Percentiles rank a stretch among this genome's conserved stretches.
Evolutionary conservation across 2,797 vertebrate genomes (phyloP).

Genomic region (Tapera naevia): DNA sequence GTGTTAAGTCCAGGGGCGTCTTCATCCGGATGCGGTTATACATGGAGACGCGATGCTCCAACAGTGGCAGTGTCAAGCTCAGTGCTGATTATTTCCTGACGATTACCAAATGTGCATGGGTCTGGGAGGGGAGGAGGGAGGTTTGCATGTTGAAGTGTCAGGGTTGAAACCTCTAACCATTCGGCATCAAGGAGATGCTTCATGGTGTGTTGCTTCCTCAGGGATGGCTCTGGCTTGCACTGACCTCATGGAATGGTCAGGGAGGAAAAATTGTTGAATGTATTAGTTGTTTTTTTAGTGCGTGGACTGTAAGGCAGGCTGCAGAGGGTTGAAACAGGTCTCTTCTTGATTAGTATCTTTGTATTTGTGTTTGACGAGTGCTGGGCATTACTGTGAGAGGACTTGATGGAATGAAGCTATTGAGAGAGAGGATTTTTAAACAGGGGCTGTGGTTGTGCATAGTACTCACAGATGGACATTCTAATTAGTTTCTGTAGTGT

Average conservation of each 20-base stretch:
- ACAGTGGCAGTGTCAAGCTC: neutral
- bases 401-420: neutral
- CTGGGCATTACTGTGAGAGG: neutral
- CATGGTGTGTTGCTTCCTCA: rapidly evolving
- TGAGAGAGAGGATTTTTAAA: neutral
- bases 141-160: neutral
- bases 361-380: neutral
- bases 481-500: neutral
- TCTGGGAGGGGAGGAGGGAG: neutral
- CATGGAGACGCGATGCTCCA: neutral
- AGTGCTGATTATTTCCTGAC: neutral
- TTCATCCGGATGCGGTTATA: neutral
- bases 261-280: neutral
- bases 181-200: neutral
- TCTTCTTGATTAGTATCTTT: neutral
- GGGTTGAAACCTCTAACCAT: neutral
- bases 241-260: neutral
- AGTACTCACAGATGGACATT: neutral
- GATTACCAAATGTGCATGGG: rapidly evolving
- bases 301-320: neutral
- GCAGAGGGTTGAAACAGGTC: neutral
- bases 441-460: neutral
- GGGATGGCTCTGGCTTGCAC: neutral
- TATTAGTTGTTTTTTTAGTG: neutral
- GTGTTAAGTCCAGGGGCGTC: neutral